Conservation (phyloP, 2,113 vertebrate genomes). For the Oceanodroma tethys region DNA sequence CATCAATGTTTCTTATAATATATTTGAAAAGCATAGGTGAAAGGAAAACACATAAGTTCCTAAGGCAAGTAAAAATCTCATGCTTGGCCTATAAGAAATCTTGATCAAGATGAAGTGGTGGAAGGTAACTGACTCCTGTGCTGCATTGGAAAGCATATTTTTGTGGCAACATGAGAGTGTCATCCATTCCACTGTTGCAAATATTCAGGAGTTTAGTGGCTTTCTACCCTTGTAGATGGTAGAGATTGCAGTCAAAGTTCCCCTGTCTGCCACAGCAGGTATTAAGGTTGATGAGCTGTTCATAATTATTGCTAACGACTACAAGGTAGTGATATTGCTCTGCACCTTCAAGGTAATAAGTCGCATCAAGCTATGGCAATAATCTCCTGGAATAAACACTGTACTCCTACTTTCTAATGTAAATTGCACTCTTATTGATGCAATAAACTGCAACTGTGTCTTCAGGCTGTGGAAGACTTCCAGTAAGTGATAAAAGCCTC, state of each 20-base stretch:
- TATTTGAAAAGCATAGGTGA: not conserved
- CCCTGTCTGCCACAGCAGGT: not conserved
- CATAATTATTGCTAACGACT: conserved; percentile 15
- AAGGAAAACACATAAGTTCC: not conserved
- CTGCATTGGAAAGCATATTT: not conserved
- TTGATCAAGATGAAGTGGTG: not conserved
- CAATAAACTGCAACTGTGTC: conserved; percentile 30
- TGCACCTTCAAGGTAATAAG: conserved; percentile 10
- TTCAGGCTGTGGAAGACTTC: conserved; percentile 4
- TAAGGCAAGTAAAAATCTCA: not conserved
- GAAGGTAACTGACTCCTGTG: not conserved
- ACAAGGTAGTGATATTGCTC: not conserved
- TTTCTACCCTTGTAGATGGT: not conserved
- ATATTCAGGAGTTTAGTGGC: not conserved
- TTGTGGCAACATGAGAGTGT: not conserved
- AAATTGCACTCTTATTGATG: conserved; percentile 20
- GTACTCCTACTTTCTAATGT: conserved; percentile 1
- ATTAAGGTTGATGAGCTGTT: not conserved
- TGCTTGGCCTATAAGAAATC: not conserved
- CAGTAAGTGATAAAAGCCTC: conserved; percentile 14
- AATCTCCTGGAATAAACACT: conserved; percentile 14
- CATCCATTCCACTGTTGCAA: not conserved
- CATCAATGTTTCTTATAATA: not conserved
- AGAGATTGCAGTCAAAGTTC: not conserved
- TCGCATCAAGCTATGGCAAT: not conserved